Percentiles rank a stretch among this genome's conserved stretches.
Conservation (phyloP, 1,140 invertebrate species). For the Gyrodactylus salaris region DNA sequence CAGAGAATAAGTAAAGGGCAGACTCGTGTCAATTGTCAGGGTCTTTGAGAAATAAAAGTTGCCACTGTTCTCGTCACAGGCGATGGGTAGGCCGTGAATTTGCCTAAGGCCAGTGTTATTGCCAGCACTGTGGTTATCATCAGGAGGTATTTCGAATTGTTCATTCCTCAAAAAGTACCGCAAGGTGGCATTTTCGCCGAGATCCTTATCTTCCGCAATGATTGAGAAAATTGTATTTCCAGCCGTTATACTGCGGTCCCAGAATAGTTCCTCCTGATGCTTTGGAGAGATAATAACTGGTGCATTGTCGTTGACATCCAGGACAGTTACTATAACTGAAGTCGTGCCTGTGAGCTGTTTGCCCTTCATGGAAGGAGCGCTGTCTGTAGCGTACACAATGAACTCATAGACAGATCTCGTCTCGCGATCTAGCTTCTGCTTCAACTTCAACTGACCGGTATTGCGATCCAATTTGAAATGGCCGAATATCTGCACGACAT, state of each 20-base stretch:
- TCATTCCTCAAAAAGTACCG: background rate
- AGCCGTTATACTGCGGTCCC: background rate
- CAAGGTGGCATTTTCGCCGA: background rate
- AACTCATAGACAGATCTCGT: background rate
- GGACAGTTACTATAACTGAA: background rate
- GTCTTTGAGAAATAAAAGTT: background rate
- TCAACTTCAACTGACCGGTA: background rate
- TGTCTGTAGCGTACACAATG: background rate
- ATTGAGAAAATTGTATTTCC: background rate
- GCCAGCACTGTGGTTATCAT: too few species aligned
- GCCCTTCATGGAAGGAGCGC: background rate
- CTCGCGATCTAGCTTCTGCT: background rate
- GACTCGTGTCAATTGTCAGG: background rate
- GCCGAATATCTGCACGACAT: background rate
- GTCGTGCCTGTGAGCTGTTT: conserved; percentile 1
- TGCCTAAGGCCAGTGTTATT: too few species aligned
- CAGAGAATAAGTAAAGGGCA: background rate
- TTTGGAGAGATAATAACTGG: conserved; percentile 1
- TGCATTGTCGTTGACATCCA: conserved; percentile 1
- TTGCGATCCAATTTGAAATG: conserved; percentile 1
- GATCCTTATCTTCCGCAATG: background rate
- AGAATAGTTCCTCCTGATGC: background rate
- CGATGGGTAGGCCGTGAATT: background rate
- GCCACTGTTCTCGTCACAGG: background rate
- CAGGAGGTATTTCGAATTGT: background rate